Evolutionary conservation across 2,888 invertebrate species (phyloP), one percentile per base, ranked within the genome.

Genomic region (Melikaiella ostensackeni): DNA sequence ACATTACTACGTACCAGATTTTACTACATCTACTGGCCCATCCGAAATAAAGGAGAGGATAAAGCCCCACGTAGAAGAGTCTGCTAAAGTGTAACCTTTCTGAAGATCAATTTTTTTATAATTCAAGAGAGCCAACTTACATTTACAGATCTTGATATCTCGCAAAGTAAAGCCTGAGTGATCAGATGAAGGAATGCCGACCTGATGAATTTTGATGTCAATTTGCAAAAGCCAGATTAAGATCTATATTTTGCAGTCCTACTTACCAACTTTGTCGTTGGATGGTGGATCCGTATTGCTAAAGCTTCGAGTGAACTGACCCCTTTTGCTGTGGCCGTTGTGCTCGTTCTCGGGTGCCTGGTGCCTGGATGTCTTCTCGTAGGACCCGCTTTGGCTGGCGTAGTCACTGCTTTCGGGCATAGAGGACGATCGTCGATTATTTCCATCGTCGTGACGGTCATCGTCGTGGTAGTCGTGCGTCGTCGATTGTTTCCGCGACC

Each of bases 271-370:
- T 95, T 97, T 97, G 91, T 97, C 97, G 88, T 97, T 97, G 13
- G 95, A 94, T 50, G 96, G 96, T 74, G 95, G 95, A 88, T 97
- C 97, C 30, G 96, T 95, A 91, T 96, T 96, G 87, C 96, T 96
- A 83, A 96, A 93, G 92, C 96, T 96, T 86, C 97, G 94, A 77
- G 96, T 95, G 89, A 96, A 96, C 84, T 94, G 93, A 79, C 89
- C 90, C 89, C 94, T 91, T 90, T 93, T 88, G 50, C 93, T 92
- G 79, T 94, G 94, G 21, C 94, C 93, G 76, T 88, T 88, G 77
- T 87, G 88, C 30, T 87, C 89, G 78, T 86, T 88, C 70, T 88
- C 91, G 70, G 85, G 80, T 42, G 83, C 84, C 76, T 86, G 88
- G 84, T 88, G 88, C 80, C 90, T 88, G 85, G 89, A 84, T 42